Conservation (phyloP, 2,888 invertebrate species). For the Tridacna gigas region DNA sequence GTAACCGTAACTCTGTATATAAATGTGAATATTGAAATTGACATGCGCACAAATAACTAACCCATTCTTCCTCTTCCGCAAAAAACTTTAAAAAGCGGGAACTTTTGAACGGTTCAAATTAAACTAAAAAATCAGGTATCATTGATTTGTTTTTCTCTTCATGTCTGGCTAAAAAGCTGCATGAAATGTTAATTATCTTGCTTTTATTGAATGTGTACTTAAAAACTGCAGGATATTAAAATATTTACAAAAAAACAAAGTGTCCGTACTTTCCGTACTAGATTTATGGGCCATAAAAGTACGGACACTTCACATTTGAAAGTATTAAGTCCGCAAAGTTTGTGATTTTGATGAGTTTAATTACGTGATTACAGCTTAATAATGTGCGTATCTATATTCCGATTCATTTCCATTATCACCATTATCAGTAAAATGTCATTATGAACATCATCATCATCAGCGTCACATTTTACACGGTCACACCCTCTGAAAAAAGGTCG, state of each 20-base stretch:
- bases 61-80: too few species aligned
- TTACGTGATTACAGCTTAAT: too few species aligned
- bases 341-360: too few species aligned
- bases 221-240: background rate
- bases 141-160: constrained; percentile 2
- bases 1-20: background rate
- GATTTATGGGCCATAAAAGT: background rate
- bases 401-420: background rate
- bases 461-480: background rate
- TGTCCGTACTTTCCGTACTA: background rate
- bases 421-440: background rate
- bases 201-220: background rate
- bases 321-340: background rate
- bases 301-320: background rate
- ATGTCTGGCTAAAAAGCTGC: background rate
- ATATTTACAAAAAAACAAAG: background rate
- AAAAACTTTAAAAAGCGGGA: background rate
- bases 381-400: background rate
- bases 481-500: background rate
- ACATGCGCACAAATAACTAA: too few species aligned
- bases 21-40: background rate
- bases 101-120: background rate
- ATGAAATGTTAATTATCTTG: background rate
- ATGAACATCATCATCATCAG: constrained; percentile 3
- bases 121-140: background rate